Percentiles rank a stretch among this genome's conserved stretches.
phyloP scores from a whole-genome alignment of 2,888 invertebrate species.

The Cinara cedri region DNA sequence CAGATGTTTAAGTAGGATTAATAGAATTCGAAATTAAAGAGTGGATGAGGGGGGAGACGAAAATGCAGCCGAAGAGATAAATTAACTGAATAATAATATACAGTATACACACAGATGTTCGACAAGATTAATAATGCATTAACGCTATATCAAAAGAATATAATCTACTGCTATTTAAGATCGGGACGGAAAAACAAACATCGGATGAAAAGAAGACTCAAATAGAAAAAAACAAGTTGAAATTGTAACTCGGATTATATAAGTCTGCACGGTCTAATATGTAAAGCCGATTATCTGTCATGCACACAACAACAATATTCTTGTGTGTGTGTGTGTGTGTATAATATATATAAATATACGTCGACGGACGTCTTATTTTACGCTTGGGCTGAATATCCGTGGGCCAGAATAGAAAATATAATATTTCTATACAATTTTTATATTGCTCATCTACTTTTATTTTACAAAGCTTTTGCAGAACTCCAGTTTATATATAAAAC shows the following conservation, averaged over 20 bases:
- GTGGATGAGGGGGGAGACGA: background rate
- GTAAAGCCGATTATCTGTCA: conserved; percentile 31
- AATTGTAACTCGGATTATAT: background rate
- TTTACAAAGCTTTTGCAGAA: background rate
- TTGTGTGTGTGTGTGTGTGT: background rate
- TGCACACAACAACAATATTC: background rate
- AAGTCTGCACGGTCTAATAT: background rate
- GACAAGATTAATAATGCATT: background rate
- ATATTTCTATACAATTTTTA: background rate
- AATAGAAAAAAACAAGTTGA: background rate
- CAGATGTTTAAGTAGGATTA: too few relatives aligned
- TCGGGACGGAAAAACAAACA: background rate
- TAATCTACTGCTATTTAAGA: conserved; percentile 18
- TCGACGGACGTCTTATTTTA: conserved; percentile 23
- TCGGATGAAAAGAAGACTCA: conserved; percentile 9
- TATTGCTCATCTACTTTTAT: background rate
- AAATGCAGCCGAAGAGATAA: background rate
- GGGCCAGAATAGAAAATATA: background rate
- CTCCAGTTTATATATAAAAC: too few relatives aligned
- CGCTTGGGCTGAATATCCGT: background rate
- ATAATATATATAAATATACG: too few relatives aligned
- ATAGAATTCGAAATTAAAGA: background rate
- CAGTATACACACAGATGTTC: background rate
- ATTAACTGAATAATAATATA: background rate
- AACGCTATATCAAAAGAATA: conserved; percentile 11